Evolutionary conservation across 2,888 invertebrate genomes (phyloP), one percentile per base, ranked within the genome.

Genomic region (Aplocera efformata): DNA sequence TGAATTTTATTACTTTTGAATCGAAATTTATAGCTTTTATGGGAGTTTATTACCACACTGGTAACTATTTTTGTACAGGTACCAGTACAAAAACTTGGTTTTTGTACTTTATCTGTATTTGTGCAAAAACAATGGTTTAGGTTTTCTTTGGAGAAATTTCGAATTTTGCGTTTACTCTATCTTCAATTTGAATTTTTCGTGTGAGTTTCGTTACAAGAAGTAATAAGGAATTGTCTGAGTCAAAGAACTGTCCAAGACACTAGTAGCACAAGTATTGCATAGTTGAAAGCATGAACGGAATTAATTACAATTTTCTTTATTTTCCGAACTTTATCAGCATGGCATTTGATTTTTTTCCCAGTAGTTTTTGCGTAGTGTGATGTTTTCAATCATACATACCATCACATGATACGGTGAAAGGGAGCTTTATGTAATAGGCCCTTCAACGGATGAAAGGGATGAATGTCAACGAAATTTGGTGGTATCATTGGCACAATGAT

Each of bases 351-450:
- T 3, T 17, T 31, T 42, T 32, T 34, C 32, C 28, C 13, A 32
- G 28, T 36, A 10, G 44, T 43, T 45, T 47, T 45, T 50, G 38
- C 48, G 47, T 50, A 50, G 40, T 50, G 54, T 50, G 51, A 54
- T 44, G 54, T 55, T 42, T 44, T 39, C 25, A 7, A 40, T 54
- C 52, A 55, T 54, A 49, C 47, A 48, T 54, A 59, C 60, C 62
- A 68, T 71, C 43, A 64, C 65, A 54, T 63, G 59, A 59, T 54
- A 32, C 60, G 77, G 80, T 77, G 68, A 62, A 63, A 68, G 75
- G 72, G 61, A 63, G 68, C 69, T 72, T 37, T 21, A 17, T 10
- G 11, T 24, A 34, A 7, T 21, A 20, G 30, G 25, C 13, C 28
- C 7, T 13, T 31, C 21, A 29, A 33, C 8, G 6, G 25, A 25